Conservation (phyloP, 2,113 vertebrate genomes). For the Neogobius melanostomus region DNA sequence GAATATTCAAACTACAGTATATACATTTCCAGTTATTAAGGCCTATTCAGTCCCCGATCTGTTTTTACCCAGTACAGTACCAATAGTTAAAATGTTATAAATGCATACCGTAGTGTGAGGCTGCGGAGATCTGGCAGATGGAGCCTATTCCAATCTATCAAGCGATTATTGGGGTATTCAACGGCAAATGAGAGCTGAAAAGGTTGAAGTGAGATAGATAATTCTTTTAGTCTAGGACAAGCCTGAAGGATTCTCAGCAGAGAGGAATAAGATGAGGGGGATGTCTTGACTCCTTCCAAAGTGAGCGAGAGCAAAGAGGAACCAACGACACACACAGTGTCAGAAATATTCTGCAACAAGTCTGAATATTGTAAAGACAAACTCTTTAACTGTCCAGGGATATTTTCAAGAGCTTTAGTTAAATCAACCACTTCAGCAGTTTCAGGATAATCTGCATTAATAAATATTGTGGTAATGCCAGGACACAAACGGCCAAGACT, state of each 20-base stretch:
- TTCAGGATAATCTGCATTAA: constrained; percentile 41
- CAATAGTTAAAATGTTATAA: too few species aligned
- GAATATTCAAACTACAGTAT: too few species aligned
- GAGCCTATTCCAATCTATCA: constrained; percentile 35
- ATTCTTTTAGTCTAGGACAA: constrained; percentile 67
- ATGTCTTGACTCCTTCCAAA: constrained; percentile 71
- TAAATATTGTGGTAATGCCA: constrained; percentile 56
- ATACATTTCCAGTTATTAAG: too few species aligned
- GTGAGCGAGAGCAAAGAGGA: constrained; percentile 65
- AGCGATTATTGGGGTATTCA: constrained; percentile 30
- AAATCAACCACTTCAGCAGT: constrained; percentile 30
- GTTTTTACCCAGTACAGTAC: too few species aligned
- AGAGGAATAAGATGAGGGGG: constrained; percentile 40
- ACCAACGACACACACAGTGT: constrained; percentile 52
- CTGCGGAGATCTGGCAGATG: constrained; percentile 64
- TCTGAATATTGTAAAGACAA: constrained; percentile 63
- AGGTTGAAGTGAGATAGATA: constrained; percentile 66
- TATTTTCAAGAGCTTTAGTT: constrained; percentile 52
- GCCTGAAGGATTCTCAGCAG: constrained; percentile 60
- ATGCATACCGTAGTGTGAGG: constrained; percentile 70
- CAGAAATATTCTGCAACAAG: constrained; percentile 53
- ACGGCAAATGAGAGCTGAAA: not conserved
- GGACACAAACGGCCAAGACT: constrained; percentile 65
- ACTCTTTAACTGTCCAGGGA: constrained; percentile 60
- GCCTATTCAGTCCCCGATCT: too few species aligned